Evolutionary conservation across 1,140 invertebrate genomes (phyloP).

Genomic region (Teleopsis dalmanni): DNA sequence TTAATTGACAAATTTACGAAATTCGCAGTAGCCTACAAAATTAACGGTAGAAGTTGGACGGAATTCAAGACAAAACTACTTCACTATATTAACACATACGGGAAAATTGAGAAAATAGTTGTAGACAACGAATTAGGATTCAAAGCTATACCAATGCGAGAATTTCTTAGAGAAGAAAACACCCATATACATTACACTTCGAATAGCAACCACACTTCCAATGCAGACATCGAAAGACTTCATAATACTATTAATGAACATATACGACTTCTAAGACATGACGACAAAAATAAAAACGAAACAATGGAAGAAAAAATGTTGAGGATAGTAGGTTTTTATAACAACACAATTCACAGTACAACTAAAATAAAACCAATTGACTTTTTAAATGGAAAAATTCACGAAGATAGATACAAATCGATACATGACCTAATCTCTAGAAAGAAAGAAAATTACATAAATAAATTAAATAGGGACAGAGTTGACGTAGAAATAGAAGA

Average conservation of each 20-base stretch:
- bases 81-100: too few relatives aligned
- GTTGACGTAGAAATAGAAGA: neutral
- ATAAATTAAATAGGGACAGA: neutral
- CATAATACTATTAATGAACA: neutral
- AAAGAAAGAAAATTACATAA: conserved; percentile 1
- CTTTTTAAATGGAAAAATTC: neutral
- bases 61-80: too few relatives aligned
- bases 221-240: too few relatives aligned
- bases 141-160: too few relatives aligned
- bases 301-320: conserved; percentile 1
- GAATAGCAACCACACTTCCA: too few relatives aligned
- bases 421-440: neutral
- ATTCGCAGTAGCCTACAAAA: too few relatives aligned
- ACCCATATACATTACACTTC: too few relatives aligned
- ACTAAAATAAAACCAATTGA: neutral
- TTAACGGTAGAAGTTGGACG: too few relatives aligned
- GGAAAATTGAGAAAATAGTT: too few relatives aligned
- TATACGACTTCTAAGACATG: neutral
- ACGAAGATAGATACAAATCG: neutral
- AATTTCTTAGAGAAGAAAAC: too few relatives aligned
- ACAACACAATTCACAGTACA: conserved; percentile 3
- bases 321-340: neutral
- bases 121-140: too few relatives aligned
- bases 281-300: neutral
- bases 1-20: too few relatives aligned